A percentile compares a stretch with the other conserved stretches of the same genome.
These are phyloP conservation scores for Papilio machaon DNA, from an alignment of 1,140 invertebrate species.

Conservation along the genomic window DNA sequence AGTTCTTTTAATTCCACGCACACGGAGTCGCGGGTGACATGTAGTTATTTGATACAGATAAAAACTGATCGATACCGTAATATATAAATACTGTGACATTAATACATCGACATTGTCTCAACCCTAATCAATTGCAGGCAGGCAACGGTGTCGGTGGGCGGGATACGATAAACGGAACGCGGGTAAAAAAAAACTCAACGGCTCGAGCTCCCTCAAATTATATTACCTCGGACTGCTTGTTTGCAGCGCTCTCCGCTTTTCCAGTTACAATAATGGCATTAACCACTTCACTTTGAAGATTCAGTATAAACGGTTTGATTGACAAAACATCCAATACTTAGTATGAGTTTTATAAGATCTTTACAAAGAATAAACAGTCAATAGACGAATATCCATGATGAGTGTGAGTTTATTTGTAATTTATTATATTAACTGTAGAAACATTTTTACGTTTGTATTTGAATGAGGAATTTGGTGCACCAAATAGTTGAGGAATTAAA, in stretches of 20 bases:
- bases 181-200: conserved; percentile 27
- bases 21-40: too few relatives aligned
- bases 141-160: neutral
- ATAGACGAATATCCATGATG: neutral
- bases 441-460: too few relatives aligned
- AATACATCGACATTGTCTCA: conserved; percentile 4
- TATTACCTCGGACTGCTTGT: conserved; percentile 36
- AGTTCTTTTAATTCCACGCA: too few relatives aligned
- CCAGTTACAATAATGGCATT: conserved; percentile 34
- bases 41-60: neutral
- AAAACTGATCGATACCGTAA: neutral
- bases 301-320: conserved; percentile 2
- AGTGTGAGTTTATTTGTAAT: too few relatives aligned
- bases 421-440: too few relatives aligned
- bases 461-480: conserved; percentile 30
- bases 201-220: conserved; percentile 29
- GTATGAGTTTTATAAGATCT: neutral
- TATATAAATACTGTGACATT: neutral
- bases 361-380: neutral
- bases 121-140: neutral
- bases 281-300: conserved; percentile 27
- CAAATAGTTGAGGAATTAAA: conserved; percentile 58
- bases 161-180: neutral
- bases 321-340: neutral
- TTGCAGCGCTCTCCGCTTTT: conserved; percentile 27